Percentiles rank a stretch among this genome's conserved stretches.
These are phyloP conservation scores for Drosophila pruinosa DNA, from an alignment of 1,140 invertebrate genomes.

Conservation along the genomic window DNA sequence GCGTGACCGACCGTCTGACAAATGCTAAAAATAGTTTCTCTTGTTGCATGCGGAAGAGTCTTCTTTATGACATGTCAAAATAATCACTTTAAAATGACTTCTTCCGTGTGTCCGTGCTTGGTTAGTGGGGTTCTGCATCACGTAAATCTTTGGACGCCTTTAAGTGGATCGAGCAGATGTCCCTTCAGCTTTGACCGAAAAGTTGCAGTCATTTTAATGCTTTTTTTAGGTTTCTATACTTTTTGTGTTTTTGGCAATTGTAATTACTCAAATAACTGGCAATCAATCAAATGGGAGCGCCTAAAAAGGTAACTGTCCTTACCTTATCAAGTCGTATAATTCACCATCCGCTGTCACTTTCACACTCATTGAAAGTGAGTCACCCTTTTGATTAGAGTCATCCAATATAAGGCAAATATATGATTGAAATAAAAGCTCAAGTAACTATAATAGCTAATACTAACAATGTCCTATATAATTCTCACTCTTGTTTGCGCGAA, in stretches of 20 bases:
- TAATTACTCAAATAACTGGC: neutral
- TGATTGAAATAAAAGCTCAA: neutral
- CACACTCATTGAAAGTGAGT: conserved; percentile 43
- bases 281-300: conserved; percentile 22
- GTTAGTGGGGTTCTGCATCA: conserved; percentile 10
- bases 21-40: conserved; percentile 33
- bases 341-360: conserved; percentile 41
- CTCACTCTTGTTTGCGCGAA: neutral
- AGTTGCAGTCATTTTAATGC: neutral
- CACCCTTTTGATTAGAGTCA: conserved; percentile 15
- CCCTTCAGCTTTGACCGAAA: neutral
- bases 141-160: conserved; percentile 5
- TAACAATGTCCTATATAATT: neutral
- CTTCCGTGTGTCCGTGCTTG: conserved; percentile 4
- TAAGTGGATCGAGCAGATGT: conserved; percentile 13
- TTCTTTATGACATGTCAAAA: conserved; percentile 34
- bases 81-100: conserved; percentile 35
- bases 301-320: neutral
- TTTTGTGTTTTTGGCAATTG: conserved; percentile 10
- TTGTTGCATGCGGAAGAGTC: neutral
- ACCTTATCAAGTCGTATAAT: neutral
- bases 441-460: neutral
- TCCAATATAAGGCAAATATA: neutral
- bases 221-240: neutral
- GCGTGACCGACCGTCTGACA: conserved; percentile 9